Percentiles rank a stretch among this genome's conserved stretches.
Evolutionary conservation across 2,113 vertebrate genomes (phyloP).

Genomic region (Apteryx owenii): DNA sequence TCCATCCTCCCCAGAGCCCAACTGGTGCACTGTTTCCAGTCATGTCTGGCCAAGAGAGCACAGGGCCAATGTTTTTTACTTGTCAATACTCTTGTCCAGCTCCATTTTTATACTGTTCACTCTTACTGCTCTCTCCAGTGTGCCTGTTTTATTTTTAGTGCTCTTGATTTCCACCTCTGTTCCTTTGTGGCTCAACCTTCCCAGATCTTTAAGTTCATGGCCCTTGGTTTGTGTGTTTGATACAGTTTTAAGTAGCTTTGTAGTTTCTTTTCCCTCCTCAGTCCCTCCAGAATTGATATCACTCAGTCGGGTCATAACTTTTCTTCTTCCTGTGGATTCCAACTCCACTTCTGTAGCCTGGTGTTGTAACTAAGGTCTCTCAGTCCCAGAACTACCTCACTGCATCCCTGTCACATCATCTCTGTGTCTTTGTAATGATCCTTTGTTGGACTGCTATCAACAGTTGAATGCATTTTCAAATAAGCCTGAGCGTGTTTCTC

Average conservation of each 20-base stretch:
- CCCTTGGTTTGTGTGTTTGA: slow-evolving; percentile 30
- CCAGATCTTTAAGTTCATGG: slow-evolving; percentile 28
- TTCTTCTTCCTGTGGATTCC: not conserved
- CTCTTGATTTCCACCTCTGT: slow-evolving; percentile 17
- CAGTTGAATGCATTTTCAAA: not conserved
- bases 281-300: slow-evolving; percentile 28
- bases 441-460: not conserved
- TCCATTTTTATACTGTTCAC: not conserved
- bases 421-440: not conserved
- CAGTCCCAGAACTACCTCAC: not conserved
- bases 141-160: slow-evolving; percentile 14
- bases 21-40: not conserved
- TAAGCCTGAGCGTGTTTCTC: not conserved
- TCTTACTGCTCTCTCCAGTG: not conserved
- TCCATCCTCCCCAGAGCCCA: not conserved
- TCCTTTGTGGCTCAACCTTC: slow-evolving; percentile 45
- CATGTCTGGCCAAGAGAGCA: not conserved
- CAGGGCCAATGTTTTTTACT: not conserved
- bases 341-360: not conserved
- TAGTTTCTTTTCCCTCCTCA: slow-evolving; percentile 4
- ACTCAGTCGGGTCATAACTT: not conserved
- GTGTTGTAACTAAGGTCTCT: not conserved
- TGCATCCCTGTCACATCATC: not conserved
- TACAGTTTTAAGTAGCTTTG: slow-evolving; percentile 31
- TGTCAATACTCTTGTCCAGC: not conserved